phyloP scores from a whole-genome alignment of 1,140 invertebrate genomes.

The Cheumatopsyche charites region DNA sequence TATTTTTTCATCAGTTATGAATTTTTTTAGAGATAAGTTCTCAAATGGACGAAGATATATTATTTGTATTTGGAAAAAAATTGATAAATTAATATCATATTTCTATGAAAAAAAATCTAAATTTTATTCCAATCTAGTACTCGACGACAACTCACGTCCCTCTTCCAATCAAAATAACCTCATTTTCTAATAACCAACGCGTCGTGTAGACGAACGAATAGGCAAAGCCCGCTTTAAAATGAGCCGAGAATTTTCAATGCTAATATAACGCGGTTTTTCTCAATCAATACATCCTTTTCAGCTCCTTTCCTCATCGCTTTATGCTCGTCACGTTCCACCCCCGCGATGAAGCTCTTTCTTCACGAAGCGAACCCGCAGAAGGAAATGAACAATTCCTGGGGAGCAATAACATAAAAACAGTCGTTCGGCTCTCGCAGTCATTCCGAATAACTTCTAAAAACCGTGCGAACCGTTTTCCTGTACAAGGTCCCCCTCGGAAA shows the following conservation, averaged over 20 bases:
- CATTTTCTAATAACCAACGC: neutral
- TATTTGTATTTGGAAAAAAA: too few species aligned
- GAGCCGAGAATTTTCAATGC: neutral
- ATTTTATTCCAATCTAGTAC: too few species aligned
- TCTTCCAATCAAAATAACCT: neutral
- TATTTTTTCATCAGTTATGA: too few species aligned
- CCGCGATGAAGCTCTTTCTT: conserved; percentile 27
- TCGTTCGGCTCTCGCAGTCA: conserved; percentile 29
- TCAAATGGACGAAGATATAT: too few species aligned
- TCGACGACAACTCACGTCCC: neutral
- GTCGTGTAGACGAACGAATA: too few species aligned
- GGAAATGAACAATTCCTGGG: conserved; percentile 37
- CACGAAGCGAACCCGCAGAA: conserved; percentile 10
- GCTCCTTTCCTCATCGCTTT: neutral
- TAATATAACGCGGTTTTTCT: conserved; percentile 22
- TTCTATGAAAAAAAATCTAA: too few species aligned
- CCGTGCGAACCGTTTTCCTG: neutral
- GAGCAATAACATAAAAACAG: conserved; percentile 39
- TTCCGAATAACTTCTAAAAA: conserved; percentile 29
- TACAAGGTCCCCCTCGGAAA: neutral
- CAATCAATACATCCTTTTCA: conserved; percentile 23
- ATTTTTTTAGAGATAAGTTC: too few species aligned
- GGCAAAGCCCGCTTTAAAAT: neutral
- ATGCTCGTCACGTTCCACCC: conserved; percentile 23
- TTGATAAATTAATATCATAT: too few species aligned